Conservation (phyloP, 2,888 invertebrate species). For the Plebejus melissa region DNA sequence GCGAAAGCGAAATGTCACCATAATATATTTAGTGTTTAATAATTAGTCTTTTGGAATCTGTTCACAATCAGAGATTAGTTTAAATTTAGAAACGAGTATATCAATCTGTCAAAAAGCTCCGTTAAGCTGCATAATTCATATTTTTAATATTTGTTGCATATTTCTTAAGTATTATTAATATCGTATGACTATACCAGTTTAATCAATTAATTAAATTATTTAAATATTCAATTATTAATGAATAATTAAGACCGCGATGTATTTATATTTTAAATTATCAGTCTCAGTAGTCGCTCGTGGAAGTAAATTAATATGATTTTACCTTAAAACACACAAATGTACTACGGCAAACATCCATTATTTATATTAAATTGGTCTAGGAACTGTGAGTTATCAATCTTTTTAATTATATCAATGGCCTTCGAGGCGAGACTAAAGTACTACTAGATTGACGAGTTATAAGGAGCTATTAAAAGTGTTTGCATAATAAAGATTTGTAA, state of each 20-base stretch:
- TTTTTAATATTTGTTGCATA: too few species aligned
- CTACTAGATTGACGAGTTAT: slow-evolving; percentile 36
- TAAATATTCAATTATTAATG: not conserved
- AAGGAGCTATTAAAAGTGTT: slow-evolving; percentile 38
- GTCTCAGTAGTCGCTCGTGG: not conserved
- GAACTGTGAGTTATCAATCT: slow-evolving; percentile 38
- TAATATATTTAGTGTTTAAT: not conserved
- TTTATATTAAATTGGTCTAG: slow-evolving; percentile 34
- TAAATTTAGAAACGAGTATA: too few species aligned
- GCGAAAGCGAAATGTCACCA: not conserved
- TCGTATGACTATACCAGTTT: not conserved
- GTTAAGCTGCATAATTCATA: too few species aligned
- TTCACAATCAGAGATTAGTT: too few species aligned
- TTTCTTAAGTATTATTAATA: not conserved
- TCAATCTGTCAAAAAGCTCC: too few species aligned
- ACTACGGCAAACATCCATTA: slow-evolving; percentile 13
- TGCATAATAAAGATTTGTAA: slow-evolving; percentile 32
- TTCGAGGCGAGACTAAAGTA: slow-evolving; percentile 35
- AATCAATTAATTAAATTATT: not conserved
- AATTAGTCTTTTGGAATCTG: too few species aligned
- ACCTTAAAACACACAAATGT: slow-evolving; percentile 20
- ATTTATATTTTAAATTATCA: not conserved
- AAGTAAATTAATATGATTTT: slow-evolving; percentile 23
- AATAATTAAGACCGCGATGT: not conserved
- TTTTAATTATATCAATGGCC: slow-evolving; percentile 37